Evolutionary conservation across 2,888 invertebrate species (phyloP), one percentile per base, ranked within the genome.

Genomic region (Drosophila barbarae): DNA sequence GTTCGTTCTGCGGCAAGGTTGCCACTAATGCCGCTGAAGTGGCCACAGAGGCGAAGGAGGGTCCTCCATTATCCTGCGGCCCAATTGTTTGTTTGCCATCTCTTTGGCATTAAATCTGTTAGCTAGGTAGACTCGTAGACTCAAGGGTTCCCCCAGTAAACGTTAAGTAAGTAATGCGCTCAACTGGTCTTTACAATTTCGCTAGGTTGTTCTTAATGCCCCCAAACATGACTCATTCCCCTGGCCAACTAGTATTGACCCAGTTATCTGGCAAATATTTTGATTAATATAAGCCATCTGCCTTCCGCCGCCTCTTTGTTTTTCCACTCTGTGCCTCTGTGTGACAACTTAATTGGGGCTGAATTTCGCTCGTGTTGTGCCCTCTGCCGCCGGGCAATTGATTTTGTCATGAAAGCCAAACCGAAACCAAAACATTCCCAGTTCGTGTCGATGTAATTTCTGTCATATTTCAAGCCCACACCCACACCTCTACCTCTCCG

Each of bases 401-500:
- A 69, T 68, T 77, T 64, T 72, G 64, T 72, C 72, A 68, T 68
- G 77, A 72, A 47, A 71, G 58, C 68, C 66, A 56, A 53, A 66
- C 42, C 26, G 6, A 58, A 71, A 59, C 58, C 50, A 49, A 71
- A 66, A 55, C 68, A 56, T 56, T 50, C 21, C 28, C 12, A 13
- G 38, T 32, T 36, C 65, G 54, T 39, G 67, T 44, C 38, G 26
- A 38, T 23, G 66, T 51, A 51, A 68, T 51, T 46, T 36, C 56
- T 49, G 53, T 58, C 64, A 72, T 69, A 46, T 59, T 59, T 53
- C 35, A 59, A 42, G 12, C 23, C 41, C 39, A 30, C 46, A 30
- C 46, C 46, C 46, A 28, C 21, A 6, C 57, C 21, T 5, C 57
- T 46, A 26, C 18, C 23, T 46, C 36, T 2, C 23, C 12, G 3